A percentile compares a stretch with the other conserved stretches of the same genome.
These are phyloP conservation scores for Herpetotheres cachinnans DNA, from an alignment of 2,113 vertebrate species.

Conservation along the genomic window DNA sequence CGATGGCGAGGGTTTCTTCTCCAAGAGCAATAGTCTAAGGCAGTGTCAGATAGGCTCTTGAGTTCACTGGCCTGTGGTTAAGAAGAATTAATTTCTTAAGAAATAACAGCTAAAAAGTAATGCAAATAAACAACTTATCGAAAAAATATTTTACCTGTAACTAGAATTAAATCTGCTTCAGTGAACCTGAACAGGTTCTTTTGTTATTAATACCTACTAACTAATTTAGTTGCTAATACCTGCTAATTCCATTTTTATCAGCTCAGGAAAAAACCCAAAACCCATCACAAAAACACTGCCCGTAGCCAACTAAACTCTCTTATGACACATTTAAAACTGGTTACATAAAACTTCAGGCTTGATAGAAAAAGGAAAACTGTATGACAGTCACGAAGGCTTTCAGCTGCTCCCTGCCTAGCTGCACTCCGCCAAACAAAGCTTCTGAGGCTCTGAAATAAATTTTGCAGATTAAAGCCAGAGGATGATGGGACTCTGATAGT, in stretches of 20 bases:
- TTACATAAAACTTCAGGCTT: background rate
- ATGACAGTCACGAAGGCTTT: background rate
- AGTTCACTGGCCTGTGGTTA: background rate
- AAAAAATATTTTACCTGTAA: background rate
- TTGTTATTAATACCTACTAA: conserved; percentile 2
- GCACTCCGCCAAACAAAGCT: background rate
- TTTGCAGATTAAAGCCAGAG: background rate
- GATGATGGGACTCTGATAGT: background rate
- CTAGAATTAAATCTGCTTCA: conserved; percentile 9
- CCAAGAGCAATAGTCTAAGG: background rate
- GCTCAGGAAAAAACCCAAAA: background rate
- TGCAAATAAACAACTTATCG: background rate
- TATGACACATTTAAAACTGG: background rate
- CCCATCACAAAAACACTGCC: background rate
- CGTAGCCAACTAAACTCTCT: background rate
- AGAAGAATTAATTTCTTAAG: background rate
- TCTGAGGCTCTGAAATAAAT: background rate
- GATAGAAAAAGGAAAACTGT: background rate
- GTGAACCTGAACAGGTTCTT: background rate
- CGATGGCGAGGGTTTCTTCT: background rate
- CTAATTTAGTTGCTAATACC: conserved; percentile 43
- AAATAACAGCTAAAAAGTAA: background rate
- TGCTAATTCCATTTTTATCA: conserved; percentile 49
- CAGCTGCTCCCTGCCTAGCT: background rate
- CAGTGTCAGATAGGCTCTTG: background rate